Evolutionary conservation across 2,888 invertebrate species (phyloP), one percentile per base, ranked within the genome.

Genomic region (Emmelina monodactyla): DNA sequence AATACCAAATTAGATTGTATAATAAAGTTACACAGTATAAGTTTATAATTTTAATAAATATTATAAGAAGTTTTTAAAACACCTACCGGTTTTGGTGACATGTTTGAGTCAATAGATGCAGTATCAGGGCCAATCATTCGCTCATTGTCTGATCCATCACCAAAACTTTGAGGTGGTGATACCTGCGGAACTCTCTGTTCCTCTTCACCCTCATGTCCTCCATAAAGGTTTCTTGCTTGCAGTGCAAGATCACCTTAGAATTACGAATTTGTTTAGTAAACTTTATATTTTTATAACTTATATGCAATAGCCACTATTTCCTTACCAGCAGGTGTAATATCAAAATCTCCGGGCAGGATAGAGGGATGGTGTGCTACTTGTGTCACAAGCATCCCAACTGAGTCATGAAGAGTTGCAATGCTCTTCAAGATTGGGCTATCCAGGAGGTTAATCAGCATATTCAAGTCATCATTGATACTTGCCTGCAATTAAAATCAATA

Each of bases 401-500:
- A 95, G 62, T 96, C 95, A 81, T 96, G 90, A 40, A 97, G 87
- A 36, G 91, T 92, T 12, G 94, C 91, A 51, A 96, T 91, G 55
- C 92, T 92, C 43, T 91, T 85, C 52, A 97, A 88, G 35, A 96
- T 91, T 2, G 96, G 96, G 75, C 94, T 94, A 55, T 94, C 92
- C 44, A 92, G 59, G 42, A 95, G 85, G 43, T 89, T 89, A 47
- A 94, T 86, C 30, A 95, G 82, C 44, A 92, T 87, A 57, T 89
- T 89, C 36, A 95, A 73, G 59, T 94, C 94, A 58, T 92, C 89
- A 49, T 84, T 85, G 37, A 91, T 73, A 33, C 79, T 65, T 37
- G 70, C 75, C 81, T 81, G 45, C 11, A 57, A 58, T 14, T 10
- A 22, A 28, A 32, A 7, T 16, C n/a, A 19, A 28, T n/a, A n/a